Conservation (phyloP, 92 coral and sea anemone genomes). For the Phenganax stokvisi region DNA sequence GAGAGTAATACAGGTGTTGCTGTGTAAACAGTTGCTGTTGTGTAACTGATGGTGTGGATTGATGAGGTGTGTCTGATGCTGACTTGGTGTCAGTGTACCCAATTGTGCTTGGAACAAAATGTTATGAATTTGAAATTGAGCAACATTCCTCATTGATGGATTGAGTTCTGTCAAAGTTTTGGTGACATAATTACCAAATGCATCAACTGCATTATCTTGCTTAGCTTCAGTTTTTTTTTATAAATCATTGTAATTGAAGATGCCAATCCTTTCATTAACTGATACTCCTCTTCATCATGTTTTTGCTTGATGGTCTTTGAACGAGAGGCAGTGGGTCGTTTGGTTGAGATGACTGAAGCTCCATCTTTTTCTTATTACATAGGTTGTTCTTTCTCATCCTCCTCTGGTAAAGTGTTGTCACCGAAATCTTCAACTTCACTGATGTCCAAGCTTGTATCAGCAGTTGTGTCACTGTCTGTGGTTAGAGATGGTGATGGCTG, state of each 20-base stretch:
- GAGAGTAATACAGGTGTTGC: background rate
- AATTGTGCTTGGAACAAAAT: slow-evolving; percentile 31
- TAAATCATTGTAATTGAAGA: background rate
- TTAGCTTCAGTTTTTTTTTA: background rate
- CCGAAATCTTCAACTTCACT: background rate
- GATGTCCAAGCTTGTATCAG: background rate
- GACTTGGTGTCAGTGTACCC: slow-evolving; percentile 10
- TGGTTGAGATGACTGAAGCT: background rate
- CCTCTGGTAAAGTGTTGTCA: background rate
- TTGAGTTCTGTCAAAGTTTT: slow-evolving; percentile 17
- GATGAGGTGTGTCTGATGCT: background rate
- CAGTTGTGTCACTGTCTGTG: slow-evolving; percentile 4
- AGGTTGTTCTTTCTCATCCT: background rate
- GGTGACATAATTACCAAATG: slow-evolving; percentile 28
- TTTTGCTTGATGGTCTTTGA: background rate
- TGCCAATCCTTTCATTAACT: slow-evolving; percentile 1
- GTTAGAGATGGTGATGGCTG: slow-evolving; percentile 30
- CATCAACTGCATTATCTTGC: slow-evolving; percentile 20
- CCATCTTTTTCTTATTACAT: background rate
- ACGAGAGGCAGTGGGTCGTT: background rate
- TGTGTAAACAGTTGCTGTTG: background rate
- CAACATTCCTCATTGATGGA: slow-evolving; percentile 27
- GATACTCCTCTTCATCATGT: background rate
- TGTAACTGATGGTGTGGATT: background rate
- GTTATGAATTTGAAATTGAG: slow-evolving; percentile 23